These are phyloP conservation scores for Antrozous pallidus DNA, from an alignment of 2,797 vertebrate species.

Conservation along the genomic window DNA sequence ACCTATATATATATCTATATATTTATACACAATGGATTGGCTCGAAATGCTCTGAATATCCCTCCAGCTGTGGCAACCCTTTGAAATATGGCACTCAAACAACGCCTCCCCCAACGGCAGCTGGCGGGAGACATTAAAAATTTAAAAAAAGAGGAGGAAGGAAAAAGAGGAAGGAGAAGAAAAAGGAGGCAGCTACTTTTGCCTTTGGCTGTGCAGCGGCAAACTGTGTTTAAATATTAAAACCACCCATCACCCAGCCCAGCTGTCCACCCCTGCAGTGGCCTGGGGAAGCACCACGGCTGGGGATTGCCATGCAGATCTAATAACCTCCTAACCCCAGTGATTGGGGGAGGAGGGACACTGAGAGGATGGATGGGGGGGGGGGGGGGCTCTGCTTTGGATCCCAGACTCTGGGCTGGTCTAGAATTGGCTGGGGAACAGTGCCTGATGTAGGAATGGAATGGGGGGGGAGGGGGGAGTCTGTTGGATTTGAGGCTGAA, in stretches of 20 bases:
- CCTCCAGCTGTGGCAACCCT: conserved; percentile 76
- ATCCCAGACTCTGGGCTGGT: background rate
- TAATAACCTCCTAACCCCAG: background rate
- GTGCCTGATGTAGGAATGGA: background rate
- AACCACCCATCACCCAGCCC: conserved; percentile 72
- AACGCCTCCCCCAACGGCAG: conserved; percentile 59
- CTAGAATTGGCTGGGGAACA: background rate
- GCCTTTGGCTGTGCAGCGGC: conserved; percentile 69
- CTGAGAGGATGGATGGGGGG: background rate
- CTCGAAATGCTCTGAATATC: conserved; percentile 62
- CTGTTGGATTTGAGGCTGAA: background rate
- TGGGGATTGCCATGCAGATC: background rate
- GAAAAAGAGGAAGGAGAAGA: conserved; percentile 65
- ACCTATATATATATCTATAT: conserved; percentile 73
- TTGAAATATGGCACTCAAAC: conserved; percentile 68
- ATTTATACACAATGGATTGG: conserved; percentile 78
- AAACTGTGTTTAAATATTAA: conserved; percentile 78
- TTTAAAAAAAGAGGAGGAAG: conserved; percentile 68
- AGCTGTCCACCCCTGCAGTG: conserved; percentile 63
- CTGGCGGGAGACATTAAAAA: conserved; percentile 75
- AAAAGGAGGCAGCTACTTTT: conserved; percentile 72
- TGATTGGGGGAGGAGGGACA: fast-evolving
- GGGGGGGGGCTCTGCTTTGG: background rate
- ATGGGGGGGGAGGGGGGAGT: fast-evolving
- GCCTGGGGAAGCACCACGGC: conserved; percentile 26